Evolutionary conservation across 1,140 invertebrate genomes (phyloP), one percentile per base, ranked within the genome.

Genomic region (Pseudachorutes palmiensis): DNA sequence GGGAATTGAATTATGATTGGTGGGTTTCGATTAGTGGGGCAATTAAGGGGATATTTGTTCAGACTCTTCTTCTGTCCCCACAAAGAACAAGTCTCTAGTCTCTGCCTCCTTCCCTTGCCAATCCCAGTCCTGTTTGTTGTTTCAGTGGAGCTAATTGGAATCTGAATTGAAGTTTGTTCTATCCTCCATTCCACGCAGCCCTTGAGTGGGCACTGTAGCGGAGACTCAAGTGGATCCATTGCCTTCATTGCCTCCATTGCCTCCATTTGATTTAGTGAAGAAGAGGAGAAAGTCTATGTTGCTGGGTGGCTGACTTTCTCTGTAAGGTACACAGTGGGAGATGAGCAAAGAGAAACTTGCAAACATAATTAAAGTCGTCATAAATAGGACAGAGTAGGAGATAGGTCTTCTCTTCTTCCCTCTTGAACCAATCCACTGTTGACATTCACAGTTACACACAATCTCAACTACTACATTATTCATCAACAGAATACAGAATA

Each of bases 81-180:
- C n/a, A n/a, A n/a, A n/a, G n/a, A n/a, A n/a, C n/a, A n/a, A n/a
- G n/a, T n/a, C n/a, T n/a, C n/a, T n/a, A n/a, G n/a, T n/a, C n/a
- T n/a, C n/a, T n/a, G n/a, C n/a, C n/a, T n/a, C n/a, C n/a, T n/a
- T n/a, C n/a, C n/a, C n/a, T n/a, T n/a, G n/a, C n/a, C n/a, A n/a
- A n/a, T 55, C 51, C 24, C 24, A 14, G 12, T 9, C 9, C 14
- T 71, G 66, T 71, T 71, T 71, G 66, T 70, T 68, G 63, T 71
- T 70, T 71, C 66, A 71, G 36, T 65, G 62, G 70, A 65, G 66
- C 66, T 71, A 71, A 71, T 71, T 71, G 69, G 69, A 70, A 70
- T 70, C 69, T 48, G 63, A 70, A 71, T 68, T 51, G 64, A 36
- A 65, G 45, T 55, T 55, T 55, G 51, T 24, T 55, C 51, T 55